phyloP scores from a whole-genome alignment of 2,888 invertebrate genomes.

The Escarpia spicata region DNA sequence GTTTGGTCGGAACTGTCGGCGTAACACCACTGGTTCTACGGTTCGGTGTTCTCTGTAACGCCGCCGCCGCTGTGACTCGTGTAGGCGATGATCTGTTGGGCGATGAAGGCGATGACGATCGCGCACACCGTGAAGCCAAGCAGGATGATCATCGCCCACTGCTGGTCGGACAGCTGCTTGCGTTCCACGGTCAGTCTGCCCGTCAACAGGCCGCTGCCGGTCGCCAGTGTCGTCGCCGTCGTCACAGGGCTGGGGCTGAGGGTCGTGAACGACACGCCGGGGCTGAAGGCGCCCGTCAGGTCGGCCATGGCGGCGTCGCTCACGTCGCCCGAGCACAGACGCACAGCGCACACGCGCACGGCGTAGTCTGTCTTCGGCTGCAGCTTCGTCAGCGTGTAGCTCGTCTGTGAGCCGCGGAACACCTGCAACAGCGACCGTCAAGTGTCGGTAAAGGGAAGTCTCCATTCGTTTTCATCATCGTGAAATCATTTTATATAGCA shows the following conservation, averaged over 20 bases:
- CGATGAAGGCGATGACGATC: slow-evolving; percentile 72
- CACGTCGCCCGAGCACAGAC: slow-evolving; percentile 70
- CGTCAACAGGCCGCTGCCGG: not conserved
- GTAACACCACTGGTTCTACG: not conserved
- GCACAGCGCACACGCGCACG: slow-evolving; percentile 82
- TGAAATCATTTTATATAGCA: no score
- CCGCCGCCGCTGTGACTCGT: slow-evolving; percentile 27
- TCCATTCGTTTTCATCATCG: no score
- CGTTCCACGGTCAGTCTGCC: not conserved
- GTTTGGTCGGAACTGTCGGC: not conserved
- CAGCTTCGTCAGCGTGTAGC: slow-evolving; percentile 73
- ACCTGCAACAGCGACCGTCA: slow-evolving; percentile 57
- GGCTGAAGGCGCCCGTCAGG: slow-evolving; percentile 46
- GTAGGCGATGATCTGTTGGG: slow-evolving; percentile 66
- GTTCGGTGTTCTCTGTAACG: not conserved
- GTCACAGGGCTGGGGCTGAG: slow-evolving; percentile 54
- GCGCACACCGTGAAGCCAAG: slow-evolving; percentile 73
- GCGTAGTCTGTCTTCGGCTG: slow-evolving; percentile 80
- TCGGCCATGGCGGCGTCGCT: slow-evolving; percentile 22
- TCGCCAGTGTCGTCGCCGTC: slow-evolving; percentile 32
- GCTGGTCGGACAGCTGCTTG: slow-evolving; percentile 69
- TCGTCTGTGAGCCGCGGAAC: slow-evolving; percentile 66
- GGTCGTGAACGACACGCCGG: slow-evolving; percentile 73
- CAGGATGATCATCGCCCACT: slow-evolving; percentile 75
- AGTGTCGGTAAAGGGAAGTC: not conserved